phyloP scores from a whole-genome alignment of 1,140 invertebrate genomes.

The Ceratitis capitata region DNA sequence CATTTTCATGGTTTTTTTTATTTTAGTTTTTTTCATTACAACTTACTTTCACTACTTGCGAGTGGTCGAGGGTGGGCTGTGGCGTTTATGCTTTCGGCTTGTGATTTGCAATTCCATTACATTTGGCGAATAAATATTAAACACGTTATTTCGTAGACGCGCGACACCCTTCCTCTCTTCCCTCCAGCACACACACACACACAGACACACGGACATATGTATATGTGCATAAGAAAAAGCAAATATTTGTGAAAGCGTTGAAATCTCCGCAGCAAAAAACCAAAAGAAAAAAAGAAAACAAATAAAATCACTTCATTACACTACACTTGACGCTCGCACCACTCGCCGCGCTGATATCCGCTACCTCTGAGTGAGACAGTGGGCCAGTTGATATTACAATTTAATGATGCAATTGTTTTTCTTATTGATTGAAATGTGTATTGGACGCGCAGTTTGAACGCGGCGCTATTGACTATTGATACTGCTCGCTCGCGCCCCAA shows the following conservation, averaged over 20 bases:
- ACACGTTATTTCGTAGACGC: background rate
- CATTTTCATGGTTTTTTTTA: background rate
- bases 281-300: background rate
- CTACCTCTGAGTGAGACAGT: too few species aligned
- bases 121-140: slow-evolving; percentile 5
- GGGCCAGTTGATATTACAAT: slow-evolving; percentile 11
- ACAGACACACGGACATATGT: background rate
- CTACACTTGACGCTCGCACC: background rate
- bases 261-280: background rate
- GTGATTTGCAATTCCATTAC: slow-evolving; percentile 7
- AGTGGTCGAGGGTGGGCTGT: too few species aligned
- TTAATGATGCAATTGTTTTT: slow-evolving; percentile 34
- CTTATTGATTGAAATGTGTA: slow-evolving; percentile 18
- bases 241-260: too few species aligned
- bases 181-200: background rate
- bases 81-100: background rate
- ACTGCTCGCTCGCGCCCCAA: background rate
- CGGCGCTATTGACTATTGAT: background rate
- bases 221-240: too few species aligned
- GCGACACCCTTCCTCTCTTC: background rate
- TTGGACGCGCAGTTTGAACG: background rate
- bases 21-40: background rate
- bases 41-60: too few species aligned
- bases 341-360: background rate
- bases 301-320: background rate